Evolutionary conservation across 2,797 vertebrate species (phyloP).

Genomic region (Selene dorsalis): DNA sequence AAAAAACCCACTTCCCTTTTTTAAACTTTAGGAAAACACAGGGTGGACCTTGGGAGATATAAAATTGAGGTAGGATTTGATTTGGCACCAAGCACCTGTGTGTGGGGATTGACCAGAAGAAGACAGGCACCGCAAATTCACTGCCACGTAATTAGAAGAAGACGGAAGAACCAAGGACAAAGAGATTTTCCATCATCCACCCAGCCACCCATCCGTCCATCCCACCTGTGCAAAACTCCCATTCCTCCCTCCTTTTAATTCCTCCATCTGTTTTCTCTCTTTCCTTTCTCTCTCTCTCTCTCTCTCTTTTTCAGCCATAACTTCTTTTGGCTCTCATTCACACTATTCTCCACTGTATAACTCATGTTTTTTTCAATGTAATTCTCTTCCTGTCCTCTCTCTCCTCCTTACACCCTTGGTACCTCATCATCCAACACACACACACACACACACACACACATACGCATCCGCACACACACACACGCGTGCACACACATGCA

Average conservation of each 20-base stretch:
- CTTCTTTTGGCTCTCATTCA: constrained; percentile 64
- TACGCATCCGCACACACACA: too few relatives aligned
- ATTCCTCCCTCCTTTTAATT: constrained; percentile 71
- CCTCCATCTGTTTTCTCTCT: constrained; percentile 80
- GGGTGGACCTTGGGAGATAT: constrained; percentile 73
- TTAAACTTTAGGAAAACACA: constrained; percentile 76
- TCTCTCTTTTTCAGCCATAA: constrained; percentile 67
- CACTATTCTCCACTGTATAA: constrained; percentile 62
- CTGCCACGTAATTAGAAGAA: constrained; percentile 78
- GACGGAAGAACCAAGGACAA: constrained; percentile 63
- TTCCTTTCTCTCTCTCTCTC: constrained; percentile 46
- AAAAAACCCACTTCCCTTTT: constrained; percentile 64
- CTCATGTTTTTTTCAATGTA: constrained; percentile 37
- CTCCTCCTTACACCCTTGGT: constrained; percentile 53
- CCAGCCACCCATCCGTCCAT: constrained; percentile 68
- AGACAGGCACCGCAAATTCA: constrained; percentile 61
- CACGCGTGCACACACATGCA: constrained; percentile 1
- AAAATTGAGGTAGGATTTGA: constrained; percentile 74
- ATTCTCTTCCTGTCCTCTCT: constrained; percentile 54
- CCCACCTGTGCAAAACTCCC: constrained; percentile 81
- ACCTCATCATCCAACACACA: constrained; percentile 57
- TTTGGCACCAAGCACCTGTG: constrained; percentile 76
- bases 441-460: background rate
- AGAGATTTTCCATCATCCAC: constrained; percentile 79
- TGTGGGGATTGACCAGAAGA: constrained; percentile 73